phyloP scores from a whole-genome alignment of 2,888 invertebrate genomes.

The Nemotelus pantherinus region DNA sequence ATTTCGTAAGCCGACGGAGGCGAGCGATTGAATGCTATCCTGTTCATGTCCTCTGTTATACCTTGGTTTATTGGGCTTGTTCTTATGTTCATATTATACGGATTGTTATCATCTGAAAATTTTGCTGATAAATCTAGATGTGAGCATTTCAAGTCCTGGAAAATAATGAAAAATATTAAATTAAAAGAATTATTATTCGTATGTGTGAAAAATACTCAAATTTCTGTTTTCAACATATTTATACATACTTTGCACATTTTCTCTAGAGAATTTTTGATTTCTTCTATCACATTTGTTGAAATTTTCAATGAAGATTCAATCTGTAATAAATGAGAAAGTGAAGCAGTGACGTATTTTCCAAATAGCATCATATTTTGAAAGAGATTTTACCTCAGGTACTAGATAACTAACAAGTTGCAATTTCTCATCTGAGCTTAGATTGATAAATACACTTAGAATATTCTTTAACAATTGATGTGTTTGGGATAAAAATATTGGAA shows the following conservation, averaged over 20 bases:
- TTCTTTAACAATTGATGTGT: slow-evolving; percentile 70
- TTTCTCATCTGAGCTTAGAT: slow-evolving; percentile 69
- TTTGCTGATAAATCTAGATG: slow-evolving; percentile 58
- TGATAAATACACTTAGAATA: slow-evolving; percentile 69
- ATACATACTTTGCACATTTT: slow-evolving; percentile 67
- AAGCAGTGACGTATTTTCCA: background rate
- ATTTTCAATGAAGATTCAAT: slow-evolving; percentile 72
- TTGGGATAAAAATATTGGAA: slow-evolving; percentile 74
- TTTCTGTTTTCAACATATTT: background rate
- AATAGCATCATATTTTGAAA: background rate
- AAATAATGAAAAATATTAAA: slow-evolving; percentile 2
- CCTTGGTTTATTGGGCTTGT: slow-evolving; percentile 35
- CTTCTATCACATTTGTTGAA: slow-evolving; percentile 69
- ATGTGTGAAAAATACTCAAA: background rate
- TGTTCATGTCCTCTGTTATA: slow-evolving; percentile 37
- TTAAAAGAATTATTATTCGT: background rate
- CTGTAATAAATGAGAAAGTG: slow-evolving; percentile 60
- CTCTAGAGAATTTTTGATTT: slow-evolving; percentile 71
- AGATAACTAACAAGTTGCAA: slow-evolving; percentile 72
- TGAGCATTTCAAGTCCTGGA: slow-evolving; percentile 59
- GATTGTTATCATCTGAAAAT: slow-evolving; percentile 19
- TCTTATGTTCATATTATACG: slow-evolving; percentile 20
- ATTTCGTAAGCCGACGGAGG: slow-evolving; percentile 54
- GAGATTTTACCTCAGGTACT: slow-evolving; percentile 70
- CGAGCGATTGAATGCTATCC: slow-evolving; percentile 44